phyloP scores from a whole-genome alignment of 2,888 invertebrate genomes.

The Colletes collaris region DNA sequence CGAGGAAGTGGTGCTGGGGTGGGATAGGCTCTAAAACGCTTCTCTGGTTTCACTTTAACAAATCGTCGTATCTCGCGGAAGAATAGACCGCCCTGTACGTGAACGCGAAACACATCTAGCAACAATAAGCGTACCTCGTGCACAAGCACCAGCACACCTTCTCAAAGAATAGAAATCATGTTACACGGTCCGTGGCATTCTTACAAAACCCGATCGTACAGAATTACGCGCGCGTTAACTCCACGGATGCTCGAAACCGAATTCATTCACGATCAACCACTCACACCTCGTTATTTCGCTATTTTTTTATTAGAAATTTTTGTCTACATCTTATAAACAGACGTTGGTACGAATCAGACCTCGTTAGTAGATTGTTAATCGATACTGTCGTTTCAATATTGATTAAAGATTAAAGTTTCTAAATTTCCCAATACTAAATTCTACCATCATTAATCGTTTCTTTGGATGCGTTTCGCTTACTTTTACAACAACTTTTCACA shows the following conservation, averaged over 20 bases:
- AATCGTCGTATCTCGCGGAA: slow-evolving; percentile 28
- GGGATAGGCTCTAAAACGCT: slow-evolving; percentile 23
- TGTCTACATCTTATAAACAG: too few relatives aligned
- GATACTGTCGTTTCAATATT: too few relatives aligned
- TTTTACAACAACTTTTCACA: too few relatives aligned
- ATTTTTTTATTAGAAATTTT: too few relatives aligned
- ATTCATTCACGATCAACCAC: neutral
- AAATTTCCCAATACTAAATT: too few relatives aligned
- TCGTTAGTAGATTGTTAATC: too few relatives aligned
- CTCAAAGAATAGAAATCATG: slow-evolving; percentile 1
- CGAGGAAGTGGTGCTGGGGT: slow-evolving; percentile 24
- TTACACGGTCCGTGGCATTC: neutral
- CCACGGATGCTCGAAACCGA: neutral
- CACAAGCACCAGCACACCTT: neutral
- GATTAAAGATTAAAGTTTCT: too few relatives aligned
- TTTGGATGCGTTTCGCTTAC: too few relatives aligned
- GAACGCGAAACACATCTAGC: slow-evolving; percentile 19
- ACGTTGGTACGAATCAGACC: too few relatives aligned
- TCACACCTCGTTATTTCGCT: too few relatives aligned
- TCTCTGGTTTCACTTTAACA: slow-evolving; percentile 38
- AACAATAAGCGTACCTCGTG: slow-evolving; percentile 8
- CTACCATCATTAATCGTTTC: too few relatives aligned
- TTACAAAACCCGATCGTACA: neutral
- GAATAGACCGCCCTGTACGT: slow-evolving; percentile 17
- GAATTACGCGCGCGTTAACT: neutral